Conservation (phyloP, 2,113 vertebrate genomes). For the Spea bombifrons region DNA sequence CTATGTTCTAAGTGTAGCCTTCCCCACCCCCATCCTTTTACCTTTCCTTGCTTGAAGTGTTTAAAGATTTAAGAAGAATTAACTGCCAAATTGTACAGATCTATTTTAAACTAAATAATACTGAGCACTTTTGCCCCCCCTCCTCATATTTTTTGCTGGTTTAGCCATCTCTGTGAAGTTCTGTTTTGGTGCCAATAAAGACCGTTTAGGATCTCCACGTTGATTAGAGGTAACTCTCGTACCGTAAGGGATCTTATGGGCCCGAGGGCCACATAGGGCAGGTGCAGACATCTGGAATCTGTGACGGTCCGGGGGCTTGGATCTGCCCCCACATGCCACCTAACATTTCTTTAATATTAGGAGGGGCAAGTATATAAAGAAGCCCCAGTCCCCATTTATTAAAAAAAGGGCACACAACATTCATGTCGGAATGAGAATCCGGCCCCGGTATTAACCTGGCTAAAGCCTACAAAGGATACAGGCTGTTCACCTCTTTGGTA, state of each 20-base stretch:
- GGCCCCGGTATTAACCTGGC: background rate
- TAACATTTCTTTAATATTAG: too few species aligned
- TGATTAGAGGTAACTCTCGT: conserved; percentile 28
- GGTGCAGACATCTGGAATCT: too few species aligned
- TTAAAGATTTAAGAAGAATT: conserved; percentile 46
- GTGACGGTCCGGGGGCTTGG: too few species aligned
- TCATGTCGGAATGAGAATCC: too few species aligned
- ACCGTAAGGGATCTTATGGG: background rate
- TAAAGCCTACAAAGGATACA: background rate
- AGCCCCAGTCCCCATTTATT: too few species aligned
- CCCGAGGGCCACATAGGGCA: background rate
- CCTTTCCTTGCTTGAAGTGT: conserved; percentile 56
- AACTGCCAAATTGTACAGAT: conserved; percentile 53
- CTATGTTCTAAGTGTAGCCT: conserved; percentile 24
- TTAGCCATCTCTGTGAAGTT: conserved; percentile 54
- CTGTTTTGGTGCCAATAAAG: conserved; percentile 50
- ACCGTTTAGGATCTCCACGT: conserved; percentile 54
- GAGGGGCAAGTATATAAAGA: too few species aligned
- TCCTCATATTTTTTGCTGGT: conserved; percentile 55
- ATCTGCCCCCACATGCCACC: too few species aligned
- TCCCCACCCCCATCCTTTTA: conserved; percentile 14
- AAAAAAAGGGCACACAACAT: too few species aligned
- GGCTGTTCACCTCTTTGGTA: background rate
- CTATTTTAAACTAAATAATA: conserved; percentile 58
- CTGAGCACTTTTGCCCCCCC: conserved; percentile 57